Evolutionary conservation across 2,113 vertebrate genomes (phyloP).

Genomic region (Melanostigma gelatinosum): DNA sequence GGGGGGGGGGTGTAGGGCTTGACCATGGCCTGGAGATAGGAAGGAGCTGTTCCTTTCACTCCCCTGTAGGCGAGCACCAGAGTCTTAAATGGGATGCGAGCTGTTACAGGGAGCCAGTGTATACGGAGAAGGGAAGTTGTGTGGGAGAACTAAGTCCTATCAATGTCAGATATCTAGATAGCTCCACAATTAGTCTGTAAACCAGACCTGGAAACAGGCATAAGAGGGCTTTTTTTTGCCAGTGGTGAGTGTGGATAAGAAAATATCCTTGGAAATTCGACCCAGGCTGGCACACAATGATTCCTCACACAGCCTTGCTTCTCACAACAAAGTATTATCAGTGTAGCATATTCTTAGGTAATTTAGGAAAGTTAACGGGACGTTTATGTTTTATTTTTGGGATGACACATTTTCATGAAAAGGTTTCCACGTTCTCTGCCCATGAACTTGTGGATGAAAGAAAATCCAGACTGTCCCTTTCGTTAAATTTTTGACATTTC

Average conservation of each 20-base stretch:
- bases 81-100: too few species aligned
- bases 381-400: neutral
- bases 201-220: conserved; percentile 12
- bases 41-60: too few species aligned
- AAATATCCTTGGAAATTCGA: conserved; percentile 26
- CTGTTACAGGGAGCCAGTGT: too few species aligned
- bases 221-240: conserved; percentile 40
- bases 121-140: too few species aligned
- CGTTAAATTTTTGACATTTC: neutral
- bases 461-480: neutral
- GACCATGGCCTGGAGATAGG: too few species aligned
- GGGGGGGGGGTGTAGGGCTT: too few species aligned
- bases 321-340: conserved; percentile 13
- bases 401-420: neutral
- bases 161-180: conserved; percentile 35
- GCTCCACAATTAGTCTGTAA: conserved; percentile 40
- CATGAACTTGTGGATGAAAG: neutral
- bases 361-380: neutral
- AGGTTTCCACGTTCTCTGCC: neutral
- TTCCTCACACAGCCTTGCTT: neutral
- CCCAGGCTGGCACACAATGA: conserved; percentile 13
- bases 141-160: neutral
- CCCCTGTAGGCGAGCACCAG: too few species aligned
- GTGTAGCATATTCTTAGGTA: neutral
- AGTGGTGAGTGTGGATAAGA: conserved; percentile 9